These are phyloP conservation scores for Argyresthia albistria DNA, from an alignment of 2,888 invertebrate genomes.

Conservation along the genomic window DNA sequence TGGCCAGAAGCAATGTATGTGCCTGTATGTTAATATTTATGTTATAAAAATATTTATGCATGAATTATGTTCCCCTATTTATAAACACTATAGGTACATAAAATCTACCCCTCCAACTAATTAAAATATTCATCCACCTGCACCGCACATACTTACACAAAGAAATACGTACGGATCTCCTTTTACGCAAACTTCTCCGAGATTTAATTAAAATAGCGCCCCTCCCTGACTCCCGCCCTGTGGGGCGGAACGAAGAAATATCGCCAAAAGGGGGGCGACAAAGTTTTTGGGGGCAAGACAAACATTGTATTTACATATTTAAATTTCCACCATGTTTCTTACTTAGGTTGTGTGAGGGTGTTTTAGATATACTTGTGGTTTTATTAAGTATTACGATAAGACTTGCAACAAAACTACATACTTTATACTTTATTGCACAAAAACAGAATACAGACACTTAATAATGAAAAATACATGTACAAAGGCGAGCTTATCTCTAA, in stretches of 20 bases:
- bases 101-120: slow-evolving; percentile 10
- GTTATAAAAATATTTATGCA: too few species aligned
- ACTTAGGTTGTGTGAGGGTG: too few species aligned
- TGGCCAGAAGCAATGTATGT: too few species aligned
- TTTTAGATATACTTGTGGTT: not conserved
- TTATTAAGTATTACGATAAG: too few species aligned
- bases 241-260: slow-evolving; percentile 45
- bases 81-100: not conserved
- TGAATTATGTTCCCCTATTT: slow-evolving; percentile 1
- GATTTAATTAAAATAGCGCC: slow-evolving; percentile 64
- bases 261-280: slow-evolving; percentile 22
- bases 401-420: too few species aligned
- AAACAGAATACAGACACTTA: too few species aligned
- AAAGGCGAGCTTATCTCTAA: too few species aligned
- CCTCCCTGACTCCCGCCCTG: not conserved
- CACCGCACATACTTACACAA: slow-evolving; percentile 32
- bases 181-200: slow-evolving; percentile 39
- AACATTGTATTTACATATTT: slow-evolving; percentile 67
- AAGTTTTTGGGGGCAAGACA: slow-evolving; percentile 56
- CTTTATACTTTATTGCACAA: too few species aligned
- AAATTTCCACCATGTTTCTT: slow-evolving; percentile 29
- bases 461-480: too few species aligned
- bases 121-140: slow-evolving; percentile 27
- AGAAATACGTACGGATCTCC: slow-evolving; percentile 53
- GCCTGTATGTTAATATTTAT: too few species aligned